These are phyloP conservation scores for Drosophila subsilvestris DNA, from an alignment of 2,888 invertebrate species.

Conservation along the genomic window DNA sequence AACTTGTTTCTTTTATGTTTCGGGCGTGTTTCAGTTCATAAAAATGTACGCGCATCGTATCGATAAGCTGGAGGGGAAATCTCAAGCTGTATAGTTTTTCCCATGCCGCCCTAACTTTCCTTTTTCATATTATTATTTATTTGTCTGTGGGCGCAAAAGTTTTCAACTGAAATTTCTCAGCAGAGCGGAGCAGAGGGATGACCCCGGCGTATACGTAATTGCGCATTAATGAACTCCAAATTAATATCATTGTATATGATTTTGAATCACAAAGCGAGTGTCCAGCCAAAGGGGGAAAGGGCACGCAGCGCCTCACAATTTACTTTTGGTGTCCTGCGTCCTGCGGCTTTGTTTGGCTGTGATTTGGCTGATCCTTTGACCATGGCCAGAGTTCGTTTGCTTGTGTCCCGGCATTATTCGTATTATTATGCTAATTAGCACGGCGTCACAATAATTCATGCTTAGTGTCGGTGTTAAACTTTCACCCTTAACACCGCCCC, in stretches of 20 bases:
- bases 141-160: conserved; percentile 39
- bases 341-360: conserved; percentile 23
- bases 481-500: conserved; percentile 1
- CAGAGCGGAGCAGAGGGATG: not conserved
- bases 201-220: conserved; percentile 30
- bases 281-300: not conserved
- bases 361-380: conserved; percentile 25
- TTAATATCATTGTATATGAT: conserved; percentile 40
- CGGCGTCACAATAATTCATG: conserved; percentile 41
- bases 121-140: conserved; percentile 37
- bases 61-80: not conserved
- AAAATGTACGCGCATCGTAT: conserved; percentile 24
- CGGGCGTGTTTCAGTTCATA: conserved; percentile 48
- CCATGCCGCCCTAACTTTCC: not conserved
- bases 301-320: conserved; percentile 20
- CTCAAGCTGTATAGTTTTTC: not conserved
- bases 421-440: conserved; percentile 59
- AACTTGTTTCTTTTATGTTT: conserved; percentile 19
- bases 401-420: conserved; percentile 35
- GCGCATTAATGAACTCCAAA: conserved; percentile 45
- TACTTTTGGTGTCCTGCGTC: conserved; percentile 16
- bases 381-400: conserved; percentile 47
- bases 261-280: conserved; percentile 40
- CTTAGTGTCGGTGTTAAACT: conserved; percentile 39
- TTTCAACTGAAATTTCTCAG: conserved; percentile 32